phyloP scores from a whole-genome alignment of 1,140 invertebrate species.

The Lepidurus apus region DNA sequence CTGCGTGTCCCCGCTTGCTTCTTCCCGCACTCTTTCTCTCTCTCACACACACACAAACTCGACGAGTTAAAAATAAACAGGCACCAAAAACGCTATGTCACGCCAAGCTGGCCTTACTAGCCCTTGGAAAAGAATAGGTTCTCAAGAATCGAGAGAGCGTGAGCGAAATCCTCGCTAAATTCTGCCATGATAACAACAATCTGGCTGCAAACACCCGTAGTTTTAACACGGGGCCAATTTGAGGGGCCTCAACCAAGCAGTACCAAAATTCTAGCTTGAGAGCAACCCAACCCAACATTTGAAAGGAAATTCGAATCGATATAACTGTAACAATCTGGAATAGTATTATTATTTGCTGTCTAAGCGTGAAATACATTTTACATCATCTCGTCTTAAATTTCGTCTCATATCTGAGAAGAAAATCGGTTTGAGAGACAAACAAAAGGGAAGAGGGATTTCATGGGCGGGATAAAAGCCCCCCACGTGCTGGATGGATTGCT shows the following conservation, averaged over 20 bases:
- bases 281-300: not conserved
- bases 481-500: not conserved
- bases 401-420: no score
- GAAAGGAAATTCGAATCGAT: not conserved
- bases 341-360: not conserved
- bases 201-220: not conserved
- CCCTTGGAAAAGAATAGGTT: not conserved
- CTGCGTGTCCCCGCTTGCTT: not conserved
- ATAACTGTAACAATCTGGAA: not conserved
- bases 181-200: not conserved
- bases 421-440: not conserved
- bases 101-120: not conserved
- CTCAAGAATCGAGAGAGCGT: not conserved
- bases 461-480: not conserved
- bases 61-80: not conserved
- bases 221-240: not conserved
- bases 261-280: not conserved
- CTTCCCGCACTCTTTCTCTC: not conserved
- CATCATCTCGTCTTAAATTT: no score
- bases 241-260: not conserved
- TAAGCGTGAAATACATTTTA: not conserved
- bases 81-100: conserved; percentile 17
- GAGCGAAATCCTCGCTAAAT: not conserved
- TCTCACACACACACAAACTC: not conserved
- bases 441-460: not conserved